Percentiles rank a stretch among this genome's conserved stretches.
phyloP scores from a whole-genome alignment of 1,140 invertebrate species.

The Drosophila micromelanica region DNA sequence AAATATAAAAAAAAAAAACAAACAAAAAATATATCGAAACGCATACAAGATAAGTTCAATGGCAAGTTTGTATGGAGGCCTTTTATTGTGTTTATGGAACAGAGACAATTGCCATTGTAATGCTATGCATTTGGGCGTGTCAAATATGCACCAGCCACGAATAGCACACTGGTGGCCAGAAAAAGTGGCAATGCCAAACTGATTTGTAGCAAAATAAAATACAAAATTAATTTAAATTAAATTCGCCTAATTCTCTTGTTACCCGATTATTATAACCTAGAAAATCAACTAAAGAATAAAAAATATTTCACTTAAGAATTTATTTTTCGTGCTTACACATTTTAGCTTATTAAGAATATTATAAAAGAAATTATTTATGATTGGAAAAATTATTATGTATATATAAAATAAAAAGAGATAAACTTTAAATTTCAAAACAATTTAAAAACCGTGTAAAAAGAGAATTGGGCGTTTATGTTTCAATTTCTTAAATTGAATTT shows the following conservation, averaged over 20 bases:
- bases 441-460: no score
- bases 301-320: no score
- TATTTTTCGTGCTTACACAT: no score
- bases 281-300: no score
- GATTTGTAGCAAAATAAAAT: not conserved
- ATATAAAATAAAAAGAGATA: no score
- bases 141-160: conserved; percentile 22
- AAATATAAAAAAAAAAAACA: not conserved
- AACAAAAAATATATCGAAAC: not conserved
- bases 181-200: not conserved
- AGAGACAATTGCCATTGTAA: conserved; percentile 34
- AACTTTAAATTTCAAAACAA: no score
- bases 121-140: conserved; percentile 37
- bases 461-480: no score
- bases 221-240: not conserved
- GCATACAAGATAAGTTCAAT: not conserved
- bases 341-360: no score
- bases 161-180: conserved; percentile 31
- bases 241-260: not conserved
- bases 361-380: no score
- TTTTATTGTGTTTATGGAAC: conserved; percentile 26
- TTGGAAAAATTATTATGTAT: no score
- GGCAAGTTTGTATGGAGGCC: not conserved
- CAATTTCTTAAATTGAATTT: no score
- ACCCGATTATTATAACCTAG: not conserved